These are phyloP conservation scores for Coleophora flavipennella DNA, from an alignment of 2,888 invertebrate species.

Conservation along the genomic window DNA sequence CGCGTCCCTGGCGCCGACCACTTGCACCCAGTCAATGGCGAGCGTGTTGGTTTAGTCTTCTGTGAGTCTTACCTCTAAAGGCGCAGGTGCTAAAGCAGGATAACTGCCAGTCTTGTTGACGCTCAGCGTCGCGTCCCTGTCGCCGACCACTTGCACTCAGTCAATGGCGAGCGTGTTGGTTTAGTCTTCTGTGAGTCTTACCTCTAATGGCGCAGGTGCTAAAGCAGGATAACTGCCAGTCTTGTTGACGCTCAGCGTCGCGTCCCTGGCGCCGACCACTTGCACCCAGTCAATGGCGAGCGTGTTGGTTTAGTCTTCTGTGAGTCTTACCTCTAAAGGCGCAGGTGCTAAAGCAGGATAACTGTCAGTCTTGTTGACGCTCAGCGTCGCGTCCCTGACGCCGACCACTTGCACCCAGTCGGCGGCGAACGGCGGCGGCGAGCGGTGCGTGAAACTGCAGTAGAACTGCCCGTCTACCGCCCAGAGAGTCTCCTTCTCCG, in stretches of 20 bases:
- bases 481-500: constrained; percentile 75
- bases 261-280: constrained; percentile 73
- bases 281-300: too few species aligned
- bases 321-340: constrained; percentile 34
- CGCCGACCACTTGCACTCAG: constrained; percentile 73
- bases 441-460: constrained; percentile 77
- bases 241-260: constrained; percentile 75
- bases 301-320: too few species aligned
- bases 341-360: constrained; percentile 48
- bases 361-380: constrained; percentile 70
- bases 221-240: constrained; percentile 53
- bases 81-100: too few species aligned
- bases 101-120: too few species aligned
- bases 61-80: too few species aligned
- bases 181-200: too few species aligned
- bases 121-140: constrained; percentile 77
- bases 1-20: constrained; percentile 74
- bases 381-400: constrained; percentile 75
- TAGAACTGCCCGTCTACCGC: constrained; percentile 83
- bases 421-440: constrained; percentile 38
- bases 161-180: too few species aligned
- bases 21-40: constrained; percentile 74
- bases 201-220: constrained; percentile 36
- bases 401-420: constrained; percentile 73
- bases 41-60: too few species aligned